Evolutionary conservation across 2,888 invertebrate species (phyloP).

Genomic region (Netelia virgata): DNA sequence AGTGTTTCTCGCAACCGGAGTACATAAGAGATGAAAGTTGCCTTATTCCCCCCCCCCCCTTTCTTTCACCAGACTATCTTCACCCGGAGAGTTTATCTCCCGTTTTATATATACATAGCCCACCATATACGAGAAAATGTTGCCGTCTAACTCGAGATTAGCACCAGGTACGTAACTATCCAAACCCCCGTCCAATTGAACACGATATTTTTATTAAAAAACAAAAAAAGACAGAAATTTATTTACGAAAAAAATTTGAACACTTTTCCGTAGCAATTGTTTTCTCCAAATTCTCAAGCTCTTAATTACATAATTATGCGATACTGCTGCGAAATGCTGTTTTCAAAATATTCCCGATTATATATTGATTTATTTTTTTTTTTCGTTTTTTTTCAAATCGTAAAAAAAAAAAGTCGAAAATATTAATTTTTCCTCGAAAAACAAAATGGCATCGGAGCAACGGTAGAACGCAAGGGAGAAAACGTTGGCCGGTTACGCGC

Average conservation of each 20-base stretch:
- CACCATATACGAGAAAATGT: conserved; percentile 77
- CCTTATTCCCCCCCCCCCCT: conserved; percentile 7
- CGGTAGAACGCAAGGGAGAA: not conserved
- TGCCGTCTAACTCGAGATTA: conserved; percentile 81
- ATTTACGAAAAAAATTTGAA: no score
- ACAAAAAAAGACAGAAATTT: conserved; percentile 12
- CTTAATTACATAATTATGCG: no score
- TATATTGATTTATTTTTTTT: not conserved
- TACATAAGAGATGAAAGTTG: conserved; percentile 45
- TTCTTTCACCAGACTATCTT: conserved; percentile 12
- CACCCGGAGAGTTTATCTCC: conserved; percentile 42
- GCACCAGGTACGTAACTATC: conserved; percentile 76
- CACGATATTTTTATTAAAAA: not conserved
- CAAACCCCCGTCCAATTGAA: not conserved
- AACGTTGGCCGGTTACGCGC: conserved; percentile 72
- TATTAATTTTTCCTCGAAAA: not conserved
- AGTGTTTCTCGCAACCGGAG: conserved; percentile 11
- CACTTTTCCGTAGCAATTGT: no score
- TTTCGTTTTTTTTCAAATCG: not conserved
- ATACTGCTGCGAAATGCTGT: not conserved
- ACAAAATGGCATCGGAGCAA: not conserved
- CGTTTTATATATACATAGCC: conserved; percentile 70
- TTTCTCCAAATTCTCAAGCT: no score
- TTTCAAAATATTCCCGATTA: not conserved
- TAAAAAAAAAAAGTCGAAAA: not conserved